Evolutionary conservation across 2,888 invertebrate species (phyloP), one percentile per base, ranked within the genome.

Genomic region (Euspilapteryx auroguttella): DNA sequence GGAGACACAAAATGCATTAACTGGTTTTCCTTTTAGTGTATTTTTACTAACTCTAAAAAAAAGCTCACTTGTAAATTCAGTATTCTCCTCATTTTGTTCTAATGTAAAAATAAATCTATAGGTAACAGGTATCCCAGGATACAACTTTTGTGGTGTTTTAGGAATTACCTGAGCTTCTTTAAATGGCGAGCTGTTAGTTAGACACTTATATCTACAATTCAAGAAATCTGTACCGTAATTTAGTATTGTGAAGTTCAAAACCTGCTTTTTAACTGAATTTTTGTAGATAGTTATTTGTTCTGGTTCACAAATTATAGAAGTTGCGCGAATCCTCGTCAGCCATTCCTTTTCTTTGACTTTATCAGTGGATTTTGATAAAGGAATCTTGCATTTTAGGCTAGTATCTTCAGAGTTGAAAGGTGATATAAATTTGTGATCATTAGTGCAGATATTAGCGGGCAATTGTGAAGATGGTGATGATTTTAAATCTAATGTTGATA

Each of bases 371-470:
- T 12, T 39, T 21, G 17, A 14, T 6, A 27, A 27, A 21, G 12
- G 14, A 17, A 45, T 32, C 35, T 35, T 35, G 28, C 14, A 35
- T 32, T 39, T 41, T 12, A 61, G 29, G 23, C 22, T 29, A 35
- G 36, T 42, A 21, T 39, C 42, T 26, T 38, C 32, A 7, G 55
- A 53, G 15, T 29, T 33, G 3, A 55, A 24, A 13, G 54, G 44
- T 11, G 65, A 58, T 31, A 65, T 14, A 1, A 43, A 24, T 39
- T 52, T 56, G 39, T 66, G 65, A 32, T 34, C 45, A 40, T 66
- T 68, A 11, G 49, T 45, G 27, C 34, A 40, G 21, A 63, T 41
- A 28, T 30, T 30, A n/a, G 36, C 22, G 21, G 59, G 66, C 25
- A 58, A 44, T 36, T 38, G 36, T 8, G 37, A 32, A 10, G 24